Base-by-base conservation (phyloP, 2,888 invertebrate species). In the Drosophila pseudotalamancana region DNA sequence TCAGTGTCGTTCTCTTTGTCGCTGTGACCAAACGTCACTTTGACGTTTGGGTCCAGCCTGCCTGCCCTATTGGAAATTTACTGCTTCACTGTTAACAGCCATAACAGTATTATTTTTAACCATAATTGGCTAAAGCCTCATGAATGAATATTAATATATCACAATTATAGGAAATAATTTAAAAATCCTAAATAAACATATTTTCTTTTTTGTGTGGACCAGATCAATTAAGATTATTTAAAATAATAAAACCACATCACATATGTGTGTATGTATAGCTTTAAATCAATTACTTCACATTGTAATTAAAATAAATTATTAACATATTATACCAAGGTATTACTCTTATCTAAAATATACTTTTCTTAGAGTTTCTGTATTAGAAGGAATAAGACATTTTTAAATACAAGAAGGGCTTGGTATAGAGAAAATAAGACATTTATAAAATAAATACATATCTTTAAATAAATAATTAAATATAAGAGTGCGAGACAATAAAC, bases 1-100 rank as follows among this genome's bases (percentile, higher is more conserved):
- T 71, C 82, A 77, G 46, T 76, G 84, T 83, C 77, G 69, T 65
- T 78, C 82, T 81, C 81, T 81, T 72, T 79, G 79, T 76, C 82
- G 76, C 54, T 68, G 35, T 67, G 82, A 78, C 72, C 66, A 71
- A 66, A 73, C 63, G 87, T 80, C 81, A 80, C 39, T 65, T 75
- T 84, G 87, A 84, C 84, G 74, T 85, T 77, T 77, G 53, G 49
- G 46, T n/a, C 39, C 45, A 55, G 60, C 46, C 45, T 40, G 18
- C 55, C 51, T 43, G 37, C 74, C 84, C 84, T 46, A 45, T 84
- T 64, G 69, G 61, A 69, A 81, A 80, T 74, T 55, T 29, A 45
- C 45, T 43, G 18, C 34, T 9, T 9, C 23, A 23, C 53, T 23
- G 37, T 32, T 49, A 18, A 16, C 11, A 14, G 14, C 2, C 14